Base-by-base conservation (phyloP, 2,888 invertebrate species). In the Meghimatium bilineatum region DNA sequence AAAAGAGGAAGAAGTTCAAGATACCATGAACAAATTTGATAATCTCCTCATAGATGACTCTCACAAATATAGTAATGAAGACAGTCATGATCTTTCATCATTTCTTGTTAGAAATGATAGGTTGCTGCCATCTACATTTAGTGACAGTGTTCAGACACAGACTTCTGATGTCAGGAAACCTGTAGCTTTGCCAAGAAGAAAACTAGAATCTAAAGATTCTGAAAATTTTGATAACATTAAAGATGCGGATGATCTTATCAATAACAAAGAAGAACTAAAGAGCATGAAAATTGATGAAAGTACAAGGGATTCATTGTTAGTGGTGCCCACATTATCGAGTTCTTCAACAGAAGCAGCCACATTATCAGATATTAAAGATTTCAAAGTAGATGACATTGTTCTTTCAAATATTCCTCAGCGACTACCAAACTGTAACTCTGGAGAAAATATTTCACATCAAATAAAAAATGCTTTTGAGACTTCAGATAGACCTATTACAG, bases 1-100 rank as follows among this genome's bases (percentile, higher is more conserved):
- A n/a, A 76, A 66, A 32, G 82, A 77, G 29, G 82, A 82, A 32
- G 49, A 8, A n/a, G 17, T 81, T 34, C 83, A 81, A 52, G 63
- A 78, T 52, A 71, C 84, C n/a, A 80, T 86, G 79, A 84, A 82
- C 29, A 79, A 79, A 77, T 86, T 86, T 71, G 86, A 86, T 49
- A 78, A 84, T 29, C 74, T 84, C 32, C 82, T 84, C 34, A 49
- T 76, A 1, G 82, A 84, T 72, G 60, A 63, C 1, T 44, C 75
- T 14, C 38, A 44, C 66, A 29, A n/a, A 14, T 32, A 26, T 49
- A 32, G 26, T 38, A 75, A 74, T 26, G 75, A 75, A 44, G 75
- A 82, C 38, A 49, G 49, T 63, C 26, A 17, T 66, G 82, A 82
- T 67, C 38, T 82, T 3, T 52, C 63, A 36, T 82, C 49, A 63